Evolutionary conservation across 2,888 invertebrate genomes (phyloP), one percentile per base, ranked within the genome.

Genomic region (Mimumesa dahlbomi): DNA sequence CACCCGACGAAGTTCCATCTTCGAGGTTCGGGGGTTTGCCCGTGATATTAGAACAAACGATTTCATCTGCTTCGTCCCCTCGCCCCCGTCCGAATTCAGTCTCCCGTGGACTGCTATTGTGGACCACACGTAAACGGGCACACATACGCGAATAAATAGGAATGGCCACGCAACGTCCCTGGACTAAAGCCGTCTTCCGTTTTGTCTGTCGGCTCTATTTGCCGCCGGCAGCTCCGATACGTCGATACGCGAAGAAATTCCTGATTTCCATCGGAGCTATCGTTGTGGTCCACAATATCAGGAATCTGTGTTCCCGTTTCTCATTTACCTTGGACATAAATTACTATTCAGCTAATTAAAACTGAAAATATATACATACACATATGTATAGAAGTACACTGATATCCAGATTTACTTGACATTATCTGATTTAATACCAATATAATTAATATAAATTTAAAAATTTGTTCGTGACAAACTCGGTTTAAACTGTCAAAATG

Each of bases 41-140:
- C 34, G 52, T 63, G 72, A 67, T 78, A 78, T 78, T 78, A 78
- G 77, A 78, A 78, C 77, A 77, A 78, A 78, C 77, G 77, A 75
- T 75, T 78, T 78, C 77, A 78, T 77, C 72, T 75, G 57, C 61
- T 48, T 53, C 50, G 36, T 46, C 42, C 31, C 49, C 45, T 21
- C 52, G 9, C 54, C n/a, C 46, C 46, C 7, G 16, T 22, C 29
- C 46, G n/a, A 67, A 50, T 50, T 67, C 43, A 25, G 31, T 31
- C 48, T 25, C 25, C 18, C 22, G 40, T 31, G 52, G 29, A 19
- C 38, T n/a, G n/a, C n/a, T n/a, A n/a, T n/a, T n/a, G n/a, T n/a
- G n/a, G n/a, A n/a, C n/a, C n/a, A n/a, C n/a, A 29, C 29, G 56
- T 29, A 21, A 50, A 21, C 9, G n/a, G 16, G 50, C 36, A 40